Percentiles rank a stretch among this genome's conserved stretches.
phyloP scores from a whole-genome alignment of 2,113 vertebrate genomes.

The Cygnus buccinator region DNA sequence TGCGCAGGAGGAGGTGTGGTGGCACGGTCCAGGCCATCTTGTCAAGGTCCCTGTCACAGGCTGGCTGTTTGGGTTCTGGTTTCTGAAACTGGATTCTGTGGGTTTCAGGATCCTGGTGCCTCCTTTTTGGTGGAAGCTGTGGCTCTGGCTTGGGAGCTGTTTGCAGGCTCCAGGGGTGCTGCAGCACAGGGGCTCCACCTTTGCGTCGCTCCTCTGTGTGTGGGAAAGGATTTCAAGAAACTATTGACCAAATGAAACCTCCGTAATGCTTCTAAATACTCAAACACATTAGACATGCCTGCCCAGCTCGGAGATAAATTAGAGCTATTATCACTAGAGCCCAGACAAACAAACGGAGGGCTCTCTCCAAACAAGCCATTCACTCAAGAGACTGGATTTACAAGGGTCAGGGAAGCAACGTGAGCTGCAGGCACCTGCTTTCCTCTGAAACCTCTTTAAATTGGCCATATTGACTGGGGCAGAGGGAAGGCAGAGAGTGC shows the following conservation, averaged over 20 bases:
- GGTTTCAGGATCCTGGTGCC: neutral
- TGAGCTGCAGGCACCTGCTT: conserved; percentile 25
- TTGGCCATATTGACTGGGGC: neutral
- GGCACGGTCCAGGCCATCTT: neutral
- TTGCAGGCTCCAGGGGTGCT: neutral
- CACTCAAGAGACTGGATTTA: conserved; percentile 71
- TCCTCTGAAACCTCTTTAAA: conserved; percentile 10
- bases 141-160: fast-evolving
- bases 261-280: conserved; percentile 70
- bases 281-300: conserved; percentile 72
- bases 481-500: neutral
- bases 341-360: conserved; percentile 69
- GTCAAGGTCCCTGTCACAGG: neutral
- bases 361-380: conserved; percentile 72
- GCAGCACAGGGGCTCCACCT: neutral
- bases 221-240: conserved; percentile 69
- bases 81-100: neutral
- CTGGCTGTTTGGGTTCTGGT: neutral
- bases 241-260: conserved; percentile 74
- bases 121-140: neutral
- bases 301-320: conserved; percentile 73
- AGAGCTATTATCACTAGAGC: conserved; percentile 73
- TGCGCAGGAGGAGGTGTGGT: neutral
- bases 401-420: conserved; percentile 59
- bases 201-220: conserved; percentile 15